Evolutionary conservation across 1,140 invertebrate species (phyloP).

Genomic region (Macrobrachium nipponense): DNA sequence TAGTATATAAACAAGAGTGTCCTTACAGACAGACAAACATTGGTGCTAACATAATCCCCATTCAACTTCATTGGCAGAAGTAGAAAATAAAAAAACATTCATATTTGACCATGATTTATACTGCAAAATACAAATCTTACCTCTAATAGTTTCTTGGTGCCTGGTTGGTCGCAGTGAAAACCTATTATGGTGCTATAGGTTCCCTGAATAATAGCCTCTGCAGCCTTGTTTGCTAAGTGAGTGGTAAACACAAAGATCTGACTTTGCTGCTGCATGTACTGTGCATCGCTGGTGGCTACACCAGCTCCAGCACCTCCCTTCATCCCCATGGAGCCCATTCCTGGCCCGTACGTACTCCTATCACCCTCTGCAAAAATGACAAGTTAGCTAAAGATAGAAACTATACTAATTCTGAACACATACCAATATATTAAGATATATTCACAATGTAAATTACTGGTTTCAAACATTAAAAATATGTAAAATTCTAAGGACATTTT

Average conservation of each 20-base stretch:
- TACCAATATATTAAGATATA: too few species aligned
- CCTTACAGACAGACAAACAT: too few species aligned
- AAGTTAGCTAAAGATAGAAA: not conserved
- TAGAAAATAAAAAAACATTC: not conserved
- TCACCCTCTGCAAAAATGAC: constrained; percentile 15
- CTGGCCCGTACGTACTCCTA: not conserved
- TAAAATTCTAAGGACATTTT: not conserved
- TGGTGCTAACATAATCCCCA: too few species aligned
- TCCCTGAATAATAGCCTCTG: constrained; percentile 89
- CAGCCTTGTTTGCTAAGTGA: constrained; percentile 91
- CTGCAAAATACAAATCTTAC: constrained; percentile 70
- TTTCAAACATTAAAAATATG: not conserved
- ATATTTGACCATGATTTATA: constrained; percentile 12
- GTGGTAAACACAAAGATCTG: constrained; percentile 99
- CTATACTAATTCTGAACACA: not conserved
- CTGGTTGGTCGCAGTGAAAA: constrained; percentile 94
- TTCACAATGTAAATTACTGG: too few species aligned
- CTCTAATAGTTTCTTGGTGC: constrained; percentile 94
- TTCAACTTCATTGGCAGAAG: too few species aligned
- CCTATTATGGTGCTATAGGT: constrained; percentile 93
- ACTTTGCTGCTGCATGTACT: constrained; percentile 95
- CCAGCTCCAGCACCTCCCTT: constrained; percentile 58
- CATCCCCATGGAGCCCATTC: constrained; percentile 10
- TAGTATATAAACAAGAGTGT: too few species aligned
- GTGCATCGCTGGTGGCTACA: constrained; percentile 76